Evolutionary conservation across 1,140 invertebrate genomes (phyloP).

Genomic region (Drosophila oshimai): DNA sequence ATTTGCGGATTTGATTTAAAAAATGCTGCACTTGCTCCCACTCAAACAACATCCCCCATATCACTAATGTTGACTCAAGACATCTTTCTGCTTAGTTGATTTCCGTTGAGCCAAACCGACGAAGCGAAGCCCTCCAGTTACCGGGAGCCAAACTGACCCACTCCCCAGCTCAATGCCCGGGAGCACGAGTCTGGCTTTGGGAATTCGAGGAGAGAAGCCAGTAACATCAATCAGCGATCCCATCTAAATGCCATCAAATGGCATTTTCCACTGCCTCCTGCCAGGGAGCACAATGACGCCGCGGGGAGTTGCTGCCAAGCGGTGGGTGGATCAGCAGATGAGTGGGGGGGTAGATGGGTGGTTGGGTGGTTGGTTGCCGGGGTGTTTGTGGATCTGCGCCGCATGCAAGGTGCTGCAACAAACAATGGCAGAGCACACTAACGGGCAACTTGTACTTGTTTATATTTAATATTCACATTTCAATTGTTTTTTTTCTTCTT

Average conservation of each 20-base stretch:
- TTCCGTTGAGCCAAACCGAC: background rate
- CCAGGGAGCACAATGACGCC: conserved; percentile 67
- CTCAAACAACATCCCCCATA: background rate
- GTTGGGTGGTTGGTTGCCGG: background rate
- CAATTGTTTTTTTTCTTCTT: conserved; percentile 66
- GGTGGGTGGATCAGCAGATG: background rate
- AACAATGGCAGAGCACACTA: background rate
- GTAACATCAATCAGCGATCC: conserved; percentile 67
- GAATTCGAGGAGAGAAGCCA: conserved; percentile 22
- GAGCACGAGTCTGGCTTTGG: conserved; percentile 16
- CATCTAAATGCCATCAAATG: conserved; percentile 65
- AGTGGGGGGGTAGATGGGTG: background rate
- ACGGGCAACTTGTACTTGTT: conserved; percentile 62
- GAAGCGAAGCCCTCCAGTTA: background rate
- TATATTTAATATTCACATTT: conserved; percentile 77
- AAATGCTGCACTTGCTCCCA: too few relatives aligned
- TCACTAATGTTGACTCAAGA: background rate
- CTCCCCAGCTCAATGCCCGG: background rate
- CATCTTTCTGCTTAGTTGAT: background rate
- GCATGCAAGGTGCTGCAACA: conserved; percentile 7
- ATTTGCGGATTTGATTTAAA: too few relatives aligned
- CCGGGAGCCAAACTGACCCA: background rate
- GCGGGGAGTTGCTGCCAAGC: conserved; percentile 43
- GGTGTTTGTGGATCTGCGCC: conserved; percentile 6
- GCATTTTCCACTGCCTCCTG: conserved; percentile 47